These are phyloP conservation scores for Teinopalpus imperialis DNA, from an alignment of 2,888 invertebrate genomes.

Conservation along the genomic window DNA sequence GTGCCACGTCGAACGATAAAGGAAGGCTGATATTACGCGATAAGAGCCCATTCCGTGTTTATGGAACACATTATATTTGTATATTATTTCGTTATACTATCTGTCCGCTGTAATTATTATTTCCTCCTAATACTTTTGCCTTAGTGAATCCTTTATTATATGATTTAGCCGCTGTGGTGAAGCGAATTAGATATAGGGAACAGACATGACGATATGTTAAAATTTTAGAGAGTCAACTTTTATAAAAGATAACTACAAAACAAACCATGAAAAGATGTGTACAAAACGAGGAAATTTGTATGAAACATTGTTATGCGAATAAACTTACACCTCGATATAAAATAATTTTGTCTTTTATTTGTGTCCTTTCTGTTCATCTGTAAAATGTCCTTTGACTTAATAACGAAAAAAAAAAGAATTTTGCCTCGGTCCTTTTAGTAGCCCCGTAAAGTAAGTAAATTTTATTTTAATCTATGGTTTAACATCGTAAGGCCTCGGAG, in stretches of 20 bases:
- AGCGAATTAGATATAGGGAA: slow-evolving; percentile 80
- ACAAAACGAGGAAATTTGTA: slow-evolving; percentile 82
- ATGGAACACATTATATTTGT: slow-evolving; percentile 62
- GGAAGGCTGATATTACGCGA: slow-evolving; percentile 62
- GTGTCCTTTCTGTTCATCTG: neutral
- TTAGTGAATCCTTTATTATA: slow-evolving; percentile 69
- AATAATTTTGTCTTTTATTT: slow-evolving; percentile 75
- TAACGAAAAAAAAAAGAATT: too few species aligned
- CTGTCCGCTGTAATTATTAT: slow-evolving; percentile 64
- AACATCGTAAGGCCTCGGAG: too few species aligned
- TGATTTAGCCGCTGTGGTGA: slow-evolving; percentile 73
- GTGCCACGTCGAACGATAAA: slow-evolving; percentile 58
- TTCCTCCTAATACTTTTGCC: slow-evolving; percentile 71
- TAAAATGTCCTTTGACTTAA: too few species aligned
- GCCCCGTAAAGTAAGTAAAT: too few species aligned
- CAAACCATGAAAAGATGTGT: slow-evolving; percentile 78
- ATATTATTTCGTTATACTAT: slow-evolving; percentile 64
- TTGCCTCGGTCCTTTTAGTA: too few species aligned
- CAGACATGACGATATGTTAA: slow-evolving; percentile 80
- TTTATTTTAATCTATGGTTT: too few species aligned
- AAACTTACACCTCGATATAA: slow-evolving; percentile 82
- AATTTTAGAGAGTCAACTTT: slow-evolving; percentile 81
- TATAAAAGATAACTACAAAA: slow-evolving; percentile 79
- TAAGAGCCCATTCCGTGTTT: slow-evolving; percentile 73
- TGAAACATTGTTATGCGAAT: slow-evolving; percentile 82